A percentile compares a stretch with the other conserved stretches of the same genome.
phyloP scores from a whole-genome alignment of 2,113 vertebrate species.

The Ochotona princeps region DNA sequence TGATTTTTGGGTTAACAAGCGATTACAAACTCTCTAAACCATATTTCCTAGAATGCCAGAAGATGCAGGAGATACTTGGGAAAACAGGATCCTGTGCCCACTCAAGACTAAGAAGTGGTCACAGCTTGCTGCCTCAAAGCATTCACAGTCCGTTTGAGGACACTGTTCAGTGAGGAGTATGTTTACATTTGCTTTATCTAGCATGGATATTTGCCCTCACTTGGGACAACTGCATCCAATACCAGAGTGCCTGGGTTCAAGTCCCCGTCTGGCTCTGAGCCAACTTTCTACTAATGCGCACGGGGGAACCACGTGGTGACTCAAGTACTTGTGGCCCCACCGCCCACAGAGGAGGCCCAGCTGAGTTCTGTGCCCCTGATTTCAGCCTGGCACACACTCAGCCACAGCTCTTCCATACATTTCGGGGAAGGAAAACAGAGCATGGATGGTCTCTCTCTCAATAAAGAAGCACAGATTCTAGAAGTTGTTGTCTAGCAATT shows the following conservation, averaged over 20 bases:
- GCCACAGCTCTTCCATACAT: not conserved
- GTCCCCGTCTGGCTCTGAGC: too few relatives aligned
- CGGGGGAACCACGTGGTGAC: too few relatives aligned
- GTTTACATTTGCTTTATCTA: not conserved
- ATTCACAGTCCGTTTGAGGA: not conserved
- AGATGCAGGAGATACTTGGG: not conserved
- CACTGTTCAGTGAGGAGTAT: not conserved
- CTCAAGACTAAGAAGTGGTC: not conserved
- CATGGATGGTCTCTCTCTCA: too few relatives aligned
- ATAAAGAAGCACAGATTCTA: too few relatives aligned
- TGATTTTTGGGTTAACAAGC: not conserved
- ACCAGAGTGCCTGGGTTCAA: too few relatives aligned
- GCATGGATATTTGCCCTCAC: too few relatives aligned
- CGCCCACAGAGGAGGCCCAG: too few relatives aligned
- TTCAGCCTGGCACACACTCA: not conserved
- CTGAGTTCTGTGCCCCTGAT: too few relatives aligned
- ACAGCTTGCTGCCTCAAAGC: fast-evolving
- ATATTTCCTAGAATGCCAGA: not conserved
- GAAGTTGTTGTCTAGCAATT: too few relatives aligned
- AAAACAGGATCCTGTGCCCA: not conserved
- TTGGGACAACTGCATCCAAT: not conserved
- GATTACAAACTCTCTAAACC: not conserved
- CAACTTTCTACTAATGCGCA: too few relatives aligned
- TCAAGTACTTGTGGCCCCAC: too few relatives aligned
- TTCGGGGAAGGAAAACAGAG: too few relatives aligned